Base-by-base conservation (phyloP, 92 coral and sea anemone species). In the Epizoanthus rinbou region DNA sequence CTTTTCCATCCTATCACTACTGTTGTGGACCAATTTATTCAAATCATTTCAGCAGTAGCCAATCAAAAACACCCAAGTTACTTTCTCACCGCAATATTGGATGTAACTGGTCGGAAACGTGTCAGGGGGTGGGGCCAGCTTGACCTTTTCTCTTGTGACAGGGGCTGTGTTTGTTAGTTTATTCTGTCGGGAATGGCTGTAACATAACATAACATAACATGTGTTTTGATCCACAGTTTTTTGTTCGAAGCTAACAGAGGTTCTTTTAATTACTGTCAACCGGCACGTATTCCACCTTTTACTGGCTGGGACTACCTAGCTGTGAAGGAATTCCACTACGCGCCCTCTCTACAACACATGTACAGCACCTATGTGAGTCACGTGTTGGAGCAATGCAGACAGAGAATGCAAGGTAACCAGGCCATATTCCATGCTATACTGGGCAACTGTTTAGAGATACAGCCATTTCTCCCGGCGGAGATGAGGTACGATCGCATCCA, bases 221-320 rank as follows among this genome's bases (percentile, higher is more conserved):
- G 9, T 50, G 14, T 50, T 50, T 50, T 50, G 54, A 50, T 50
- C 54, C 54, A 10, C 54, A 50, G 54, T 10, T 50, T 50, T 15
- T 50, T 50, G 54, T 50, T 50, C 1, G 15, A 50, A 50, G 54
- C 54, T 50, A 67, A 53, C 31, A 35, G 8, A 9, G 80, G 68
- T 8, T 39, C 73, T 0, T 89, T 73, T 80, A 58, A 80, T 8
- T 90, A 90, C 78, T 13, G 78, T 10, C 41, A 80, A 3, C 68
- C 58, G 43, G 14, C 82, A 8, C 82, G 59, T 22, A 63, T 25
- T 22, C 45, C 72, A 14, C 96, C 97, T 14, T 93, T 93, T 75
- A 22, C 58, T 7, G 69, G 87, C 66, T 93, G 97, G 97, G 97
- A 93, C 76, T 93, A 93, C 88, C 60, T 80, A 35, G 76, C 79